A percentile compares a stretch with the other conserved stretches of the same genome.
phyloP scores from a whole-genome alignment of 2,797 vertebrate genomes.

The Halcyon badia region DNA sequence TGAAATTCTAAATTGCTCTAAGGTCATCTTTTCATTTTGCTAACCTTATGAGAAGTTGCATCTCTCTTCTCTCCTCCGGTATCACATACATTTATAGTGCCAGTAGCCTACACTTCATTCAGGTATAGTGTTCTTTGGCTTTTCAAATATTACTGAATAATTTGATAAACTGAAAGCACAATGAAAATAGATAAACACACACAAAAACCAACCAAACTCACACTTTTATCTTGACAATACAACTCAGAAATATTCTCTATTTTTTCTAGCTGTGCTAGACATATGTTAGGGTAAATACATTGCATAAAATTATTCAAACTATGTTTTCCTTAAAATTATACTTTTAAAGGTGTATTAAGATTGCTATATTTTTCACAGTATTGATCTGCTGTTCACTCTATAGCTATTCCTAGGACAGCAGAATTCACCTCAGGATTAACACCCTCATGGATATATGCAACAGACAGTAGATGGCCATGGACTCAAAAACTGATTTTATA shows the following conservation, averaged over 20 bases:
- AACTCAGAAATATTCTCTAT: neutral
- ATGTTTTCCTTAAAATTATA: neutral
- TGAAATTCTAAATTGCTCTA: neutral
- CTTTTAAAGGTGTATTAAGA: neutral
- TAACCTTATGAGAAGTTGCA: neutral
- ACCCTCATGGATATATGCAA: neutral
- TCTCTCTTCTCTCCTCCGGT: neutral
- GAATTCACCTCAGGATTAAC: neutral
- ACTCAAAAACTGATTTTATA: neutral
- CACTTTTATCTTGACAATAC: neutral
- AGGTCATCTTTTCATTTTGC: neutral
- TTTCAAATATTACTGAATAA: neutral
- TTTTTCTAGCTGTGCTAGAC: neutral
- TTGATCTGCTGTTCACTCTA: neutral
- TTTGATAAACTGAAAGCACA: neutral
- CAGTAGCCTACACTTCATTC: neutral
- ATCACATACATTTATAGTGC: neutral
- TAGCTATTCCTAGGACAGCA: neutral
- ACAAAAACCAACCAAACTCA: neutral
- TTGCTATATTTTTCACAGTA: neutral
- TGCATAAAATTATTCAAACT: neutral
- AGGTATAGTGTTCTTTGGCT: neutral
- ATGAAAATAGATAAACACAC: neutral
- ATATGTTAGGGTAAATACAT: neutral
- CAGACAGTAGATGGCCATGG: neutral